Base-by-base conservation (phyloP, 2,888 invertebrate genomes). In the Petrolisthes cinctipes region DNA sequence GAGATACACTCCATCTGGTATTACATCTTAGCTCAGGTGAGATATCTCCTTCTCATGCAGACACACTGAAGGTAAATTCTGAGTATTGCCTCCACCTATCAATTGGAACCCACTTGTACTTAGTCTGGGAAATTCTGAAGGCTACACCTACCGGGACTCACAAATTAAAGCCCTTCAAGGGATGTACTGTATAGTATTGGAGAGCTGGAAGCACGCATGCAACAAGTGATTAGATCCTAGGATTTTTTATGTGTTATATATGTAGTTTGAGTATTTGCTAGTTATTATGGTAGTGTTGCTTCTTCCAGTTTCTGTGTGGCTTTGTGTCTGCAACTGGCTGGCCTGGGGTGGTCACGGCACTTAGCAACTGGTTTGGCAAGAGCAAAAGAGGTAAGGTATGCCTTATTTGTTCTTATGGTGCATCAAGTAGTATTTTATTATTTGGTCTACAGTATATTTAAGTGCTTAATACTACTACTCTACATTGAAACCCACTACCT, bases 341-440 rank as follows among this genome's bases (percentile, higher is more conserved):
- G 98, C 99, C 99, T 0, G 97, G 98, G 84, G 98, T 99, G 0
- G 98, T 99, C 0, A 95, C 96, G 0, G 95, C 97, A 4, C 96
- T 99, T 82, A 97, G 97, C n/a, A 97, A 98, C 92, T 99, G 99
- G 99, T 98, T 97, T 94, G 98, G 98, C 0, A 97, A 96, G 93
- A 95, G 96, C 68, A 98, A 97, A 93, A 94, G 96, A 91, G 97
- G 97, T 93, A 90, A 90, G 89, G 85, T 53, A 66, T 75, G 61
- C 11, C 37, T 37, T 37, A 37, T 37, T 37, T 37, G 37, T 37
- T 37, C 37, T 37, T 37, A 37, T 37, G 37, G 37, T 37, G 37
- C 37, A 37, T 37, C 37, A 37, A 37, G 37, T 37, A 37, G 37
- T 37, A 37, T 37, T 37, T 37, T 37, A 37, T 37, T 37, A 37